Conservation (phyloP, 2,113 vertebrate genomes). For the Thunnus maccoyii region DNA sequence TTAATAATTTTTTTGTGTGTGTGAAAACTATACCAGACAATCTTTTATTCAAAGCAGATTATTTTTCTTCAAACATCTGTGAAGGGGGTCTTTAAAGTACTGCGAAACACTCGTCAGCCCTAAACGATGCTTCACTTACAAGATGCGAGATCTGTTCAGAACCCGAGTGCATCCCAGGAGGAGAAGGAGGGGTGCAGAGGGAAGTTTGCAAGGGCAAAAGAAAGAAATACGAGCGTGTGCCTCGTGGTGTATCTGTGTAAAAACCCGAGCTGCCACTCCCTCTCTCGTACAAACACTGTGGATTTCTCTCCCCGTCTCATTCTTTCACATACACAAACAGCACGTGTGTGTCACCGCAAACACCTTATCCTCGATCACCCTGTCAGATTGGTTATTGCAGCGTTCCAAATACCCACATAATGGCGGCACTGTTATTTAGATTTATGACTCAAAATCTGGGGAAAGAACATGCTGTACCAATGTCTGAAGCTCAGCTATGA, state of each 20-base stretch:
- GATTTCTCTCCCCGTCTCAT: slow-evolving; percentile 20
- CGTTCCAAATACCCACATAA: slow-evolving; percentile 43
- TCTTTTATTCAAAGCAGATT: background rate
- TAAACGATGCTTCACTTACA: background rate
- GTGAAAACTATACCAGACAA: too few species aligned
- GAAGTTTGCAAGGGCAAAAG: background rate
- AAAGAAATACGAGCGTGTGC: slow-evolving; percentile 36
- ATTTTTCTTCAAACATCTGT: background rate
- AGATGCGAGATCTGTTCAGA: slow-evolving; percentile 32
- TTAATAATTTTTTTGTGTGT: background rate
- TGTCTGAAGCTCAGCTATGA: slow-evolving; percentile 47
- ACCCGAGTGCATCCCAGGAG: slow-evolving; percentile 35
- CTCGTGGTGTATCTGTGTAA: slow-evolving; percentile 50
- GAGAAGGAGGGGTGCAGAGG: background rate
- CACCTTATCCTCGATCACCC: slow-evolving; percentile 63
- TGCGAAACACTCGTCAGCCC: background rate
- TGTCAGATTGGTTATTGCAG: slow-evolving; percentile 30
- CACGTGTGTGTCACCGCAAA: slow-evolving; percentile 47
- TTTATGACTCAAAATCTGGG: slow-evolving; percentile 51
- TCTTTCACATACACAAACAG: slow-evolving; percentile 21
- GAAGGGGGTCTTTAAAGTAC: background rate
- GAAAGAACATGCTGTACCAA: slow-evolving; percentile 55
- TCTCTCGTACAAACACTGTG: slow-evolving; percentile 26
- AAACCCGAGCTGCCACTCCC: slow-evolving; percentile 56
- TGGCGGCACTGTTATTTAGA: slow-evolving; percentile 48